Percentiles rank a stretch among this genome's conserved stretches.
These are phyloP conservation scores for Plotosus lineatus DNA, from an alignment of 2,113 vertebrate genomes.

Conservation along the genomic window DNA sequence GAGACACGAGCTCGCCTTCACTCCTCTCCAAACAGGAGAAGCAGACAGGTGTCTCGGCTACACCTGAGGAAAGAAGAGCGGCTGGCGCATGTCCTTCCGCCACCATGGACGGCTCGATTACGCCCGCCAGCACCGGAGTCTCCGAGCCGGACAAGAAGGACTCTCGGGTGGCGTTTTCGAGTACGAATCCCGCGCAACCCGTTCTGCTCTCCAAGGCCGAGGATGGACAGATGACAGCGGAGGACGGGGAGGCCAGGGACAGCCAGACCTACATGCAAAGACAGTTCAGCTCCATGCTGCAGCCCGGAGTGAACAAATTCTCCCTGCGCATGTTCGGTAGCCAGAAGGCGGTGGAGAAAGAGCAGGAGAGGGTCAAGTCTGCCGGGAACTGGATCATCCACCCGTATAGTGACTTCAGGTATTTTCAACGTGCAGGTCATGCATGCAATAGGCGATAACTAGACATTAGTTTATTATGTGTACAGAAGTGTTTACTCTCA, in stretches of 20 bases:
- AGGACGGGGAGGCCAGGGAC: slow-evolving; percentile 76
- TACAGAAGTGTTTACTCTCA: neutral
- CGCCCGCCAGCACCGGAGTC: slow-evolving; percentile 57
- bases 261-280: slow-evolving; percentile 93
- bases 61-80: slow-evolving; percentile 55
- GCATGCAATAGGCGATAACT: neutral
- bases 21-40: slow-evolving; percentile 69
- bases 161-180: slow-evolving; percentile 29
- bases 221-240: slow-evolving; percentile 77
- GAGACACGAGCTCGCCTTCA: slow-evolving; percentile 75
- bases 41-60: slow-evolving; percentile 63
- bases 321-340: slow-evolving; percentile 98
- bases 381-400: slow-evolving; percentile 98
- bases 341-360: slow-evolving; percentile 94
- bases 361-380: slow-evolving; percentile 93
- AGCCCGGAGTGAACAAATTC: slow-evolving; percentile 98
- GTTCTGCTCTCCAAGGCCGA: slow-evolving; percentile 66
- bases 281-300: slow-evolving; percentile 92
- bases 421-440: neutral
- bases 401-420: slow-evolving; percentile 96
- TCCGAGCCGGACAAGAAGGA: slow-evolving; percentile 16
- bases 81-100: slow-evolving; percentile 50
- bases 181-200: slow-evolving; percentile 55
- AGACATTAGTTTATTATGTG: neutral
- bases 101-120: slow-evolving; percentile 69